These are phyloP conservation scores for Semnornis frantzii DNA, from an alignment of 2,113 vertebrate species.

Conservation along the genomic window DNA sequence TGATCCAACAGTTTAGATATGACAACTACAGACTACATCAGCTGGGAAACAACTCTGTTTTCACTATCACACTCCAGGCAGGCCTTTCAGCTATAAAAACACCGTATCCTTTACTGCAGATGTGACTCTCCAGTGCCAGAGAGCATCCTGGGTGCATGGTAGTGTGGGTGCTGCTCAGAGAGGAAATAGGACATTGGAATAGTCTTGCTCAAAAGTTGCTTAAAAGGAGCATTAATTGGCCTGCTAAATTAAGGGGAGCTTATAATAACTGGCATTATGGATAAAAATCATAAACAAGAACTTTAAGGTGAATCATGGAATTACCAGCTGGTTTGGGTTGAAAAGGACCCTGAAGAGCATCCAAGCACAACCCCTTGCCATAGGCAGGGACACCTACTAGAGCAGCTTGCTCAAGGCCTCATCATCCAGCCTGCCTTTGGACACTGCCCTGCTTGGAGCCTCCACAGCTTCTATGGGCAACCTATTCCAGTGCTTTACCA, in stretches of 20 bases:
- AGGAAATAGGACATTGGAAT: background rate
- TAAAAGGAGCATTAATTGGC: background rate
- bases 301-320: background rate
- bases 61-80: slow-evolving; percentile 97
- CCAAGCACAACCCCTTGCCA: too few relatives aligned
- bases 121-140: background rate
- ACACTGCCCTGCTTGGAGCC: too few relatives aligned
- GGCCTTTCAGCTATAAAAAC: slow-evolving; percentile 99
- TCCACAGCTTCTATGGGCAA: too few relatives aligned
- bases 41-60: slow-evolving; percentile 98
- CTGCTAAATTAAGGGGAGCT: background rate
- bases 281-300: background rate
- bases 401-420: too few relatives aligned
- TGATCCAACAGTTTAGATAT: slow-evolving; percentile 99
- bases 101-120: slow-evolving; percentile 90
- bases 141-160: background rate
- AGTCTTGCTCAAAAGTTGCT: background rate
- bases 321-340: too few relatives aligned
- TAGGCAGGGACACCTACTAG: too few relatives aligned
- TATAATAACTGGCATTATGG: background rate
- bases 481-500: too few relatives aligned
- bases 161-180: background rate
- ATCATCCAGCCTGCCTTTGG: too few relatives aligned
- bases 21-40: slow-evolving; percentile 99
- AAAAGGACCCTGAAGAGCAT: too few relatives aligned